Percentiles rank a stretch among this genome's conserved stretches.
phyloP scores from a whole-genome alignment of 2,113 vertebrate genomes.

The Stegostoma tigrinum region DNA sequence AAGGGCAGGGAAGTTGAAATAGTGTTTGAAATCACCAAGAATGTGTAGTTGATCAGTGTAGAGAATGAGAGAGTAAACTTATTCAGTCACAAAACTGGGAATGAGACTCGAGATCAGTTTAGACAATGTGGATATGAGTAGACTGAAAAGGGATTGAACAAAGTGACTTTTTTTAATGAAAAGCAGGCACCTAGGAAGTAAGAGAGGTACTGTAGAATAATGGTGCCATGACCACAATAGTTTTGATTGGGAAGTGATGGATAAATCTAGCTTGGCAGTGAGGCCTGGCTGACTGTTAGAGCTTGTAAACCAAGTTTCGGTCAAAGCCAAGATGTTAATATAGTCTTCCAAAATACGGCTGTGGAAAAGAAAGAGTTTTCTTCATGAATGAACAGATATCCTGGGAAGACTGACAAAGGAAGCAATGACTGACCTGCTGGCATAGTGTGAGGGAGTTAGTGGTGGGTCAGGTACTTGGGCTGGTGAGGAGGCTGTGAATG shows the following conservation, averaged over 20 bases:
- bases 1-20: neutral
- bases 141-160: neutral
- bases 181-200: neutral
- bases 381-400: neutral
- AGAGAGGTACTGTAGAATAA: neutral
- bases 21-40: neutral
- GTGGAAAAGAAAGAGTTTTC: neutral
- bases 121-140: neutral
- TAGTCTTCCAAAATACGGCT: neutral
- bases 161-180: neutral
- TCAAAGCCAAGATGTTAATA: neutral
- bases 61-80: neutral
- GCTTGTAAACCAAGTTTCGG: neutral
- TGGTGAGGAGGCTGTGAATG: neutral
- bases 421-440: neutral
- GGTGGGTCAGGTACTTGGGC: neutral
- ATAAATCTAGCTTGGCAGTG: neutral
- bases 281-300: neutral
- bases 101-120: neutral
- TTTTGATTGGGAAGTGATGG: neutral
- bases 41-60: neutral
- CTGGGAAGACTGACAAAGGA: neutral
- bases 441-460: neutral
- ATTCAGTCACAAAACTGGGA: neutral
- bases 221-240: neutral